Evolutionary conservation across 2,797 vertebrate genomes (phyloP), one percentile per base, ranked within the genome.

Genomic region (Florisuga fusca): DNA sequence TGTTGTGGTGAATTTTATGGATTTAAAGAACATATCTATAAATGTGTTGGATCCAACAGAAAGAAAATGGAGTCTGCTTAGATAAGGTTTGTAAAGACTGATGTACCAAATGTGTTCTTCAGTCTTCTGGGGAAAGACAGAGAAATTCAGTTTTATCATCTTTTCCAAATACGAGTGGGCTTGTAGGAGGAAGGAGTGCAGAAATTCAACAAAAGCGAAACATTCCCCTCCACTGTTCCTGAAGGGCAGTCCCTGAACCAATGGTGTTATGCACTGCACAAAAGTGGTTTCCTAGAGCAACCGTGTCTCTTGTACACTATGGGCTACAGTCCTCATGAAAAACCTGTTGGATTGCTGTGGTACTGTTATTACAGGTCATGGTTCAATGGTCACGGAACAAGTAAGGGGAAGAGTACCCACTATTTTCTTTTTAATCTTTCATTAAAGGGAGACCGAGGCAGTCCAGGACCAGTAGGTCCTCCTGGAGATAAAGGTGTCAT

Each of bases 391-490:
- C 12, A 12, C 64, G 64, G 72, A 29, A 57, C 1, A 2, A 46
- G 25, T 45, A 22, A 51, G 26, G 20, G 31, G 25, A 92, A 84
- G 51, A 83, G 41, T 31, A 11, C 48, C 92, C 15, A 71, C 46
- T 78, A 31, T 53, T 87, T 78, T 62, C 10, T 86, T 82, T 94
- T 50, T 10, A 4, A 26, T 51, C 88, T 38, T 87, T 96, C 95
- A 10, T 83, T 92, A 77, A 97, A 99, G 99, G 99, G 99, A 68
- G 99, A 99, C 19, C 97, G 99, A 88, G 99, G 99, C 92, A 98
- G 97, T 95, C 98, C 98, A 48, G 99, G 99, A 82, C 98, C 99
- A 90, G 82, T 98, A 51, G 99, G 99, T 81, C 98, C 98, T 87
- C 97, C 98, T 34, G 99, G 99, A 77, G 99, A 99, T 96, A 99